These are phyloP conservation scores for Trigoniulus corallinus DNA, from an alignment of 1,140 invertebrate genomes.

Conservation along the genomic window DNA sequence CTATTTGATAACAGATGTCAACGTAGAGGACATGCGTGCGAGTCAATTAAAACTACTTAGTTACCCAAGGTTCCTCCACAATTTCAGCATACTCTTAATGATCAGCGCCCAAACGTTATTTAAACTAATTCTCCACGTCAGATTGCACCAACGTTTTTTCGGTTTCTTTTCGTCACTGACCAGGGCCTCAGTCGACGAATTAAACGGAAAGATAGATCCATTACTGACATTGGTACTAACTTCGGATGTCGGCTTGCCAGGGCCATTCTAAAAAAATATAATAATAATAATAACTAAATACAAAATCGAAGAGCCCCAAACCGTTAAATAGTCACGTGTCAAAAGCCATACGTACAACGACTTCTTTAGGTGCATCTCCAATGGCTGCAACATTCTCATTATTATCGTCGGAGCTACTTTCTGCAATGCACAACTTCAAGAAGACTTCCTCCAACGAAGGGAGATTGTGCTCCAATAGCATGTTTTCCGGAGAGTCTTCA, in stretches of 20 bases:
- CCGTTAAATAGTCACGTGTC: no score
- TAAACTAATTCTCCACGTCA: background rate
- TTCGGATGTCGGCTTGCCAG: background rate
- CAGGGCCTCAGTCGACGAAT: conserved; percentile 5
- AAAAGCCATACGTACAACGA: background rate
- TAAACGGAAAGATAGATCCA: background rate
- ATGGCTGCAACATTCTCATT: background rate
- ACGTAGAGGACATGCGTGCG: background rate
- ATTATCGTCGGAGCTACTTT: background rate
- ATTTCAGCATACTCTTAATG: conserved; percentile 81
- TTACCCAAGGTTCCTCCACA: conserved; percentile 84
- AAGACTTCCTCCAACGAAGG: conserved; percentile 83
- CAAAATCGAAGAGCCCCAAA: no score
- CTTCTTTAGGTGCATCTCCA: background rate
- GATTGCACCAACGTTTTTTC: background rate
- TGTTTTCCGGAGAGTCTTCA: conserved; percentile 70
- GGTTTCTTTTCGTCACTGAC: conserved; percentile 1
- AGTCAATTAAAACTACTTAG: conserved; percentile 12
- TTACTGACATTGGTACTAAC: background rate
- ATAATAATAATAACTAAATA: no score
- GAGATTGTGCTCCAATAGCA: conserved; percentile 65
- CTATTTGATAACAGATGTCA: background rate
- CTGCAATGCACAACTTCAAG: conserved; percentile 76
- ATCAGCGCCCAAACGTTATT: conserved; percentile 49
- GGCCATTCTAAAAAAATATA: no score